Base-by-base conservation (phyloP, 2,888 invertebrate genomes). In the Gibbula magus region DNA sequence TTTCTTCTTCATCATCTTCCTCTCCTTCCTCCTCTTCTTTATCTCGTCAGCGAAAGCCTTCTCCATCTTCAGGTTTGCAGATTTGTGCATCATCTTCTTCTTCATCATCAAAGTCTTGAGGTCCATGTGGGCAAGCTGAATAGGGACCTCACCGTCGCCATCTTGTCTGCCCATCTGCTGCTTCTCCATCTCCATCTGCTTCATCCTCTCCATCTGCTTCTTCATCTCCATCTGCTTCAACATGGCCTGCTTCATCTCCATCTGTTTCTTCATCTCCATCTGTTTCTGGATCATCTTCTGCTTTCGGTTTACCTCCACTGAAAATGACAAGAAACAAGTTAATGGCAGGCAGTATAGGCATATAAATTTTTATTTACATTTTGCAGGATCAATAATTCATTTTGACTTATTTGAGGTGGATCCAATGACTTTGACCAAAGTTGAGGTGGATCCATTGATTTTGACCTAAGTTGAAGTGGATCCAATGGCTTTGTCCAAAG, bases 201-300 rank as follows among this genome's bases (percentile, higher is more conserved):
- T 84, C 45, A 45, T 45, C 45, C 5, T 80, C 83, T 83, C 82
- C 56, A 45, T 73, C 79, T 83, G 82, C 45, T 84, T 83, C 39
- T 80, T 81, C 77, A 80, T 77, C 53, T 75, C 39, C 51, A 81
- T 78, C 52, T 84, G 78, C 79, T 78, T 35, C 75, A 56, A 35
- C 84, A 84, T 82, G 18, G 45, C 22, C 56, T 81, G 79, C 70
- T 79, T 82, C 51, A 73, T 56, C 79, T 80, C 75, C 81, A 82
- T 79, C n/a, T 81, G 76, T 61, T 82, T 73, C 80, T 77, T 78
- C 76, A 51, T 45, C 81, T 77, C 79, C 75, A 45, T 35, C 54
- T 83, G 79, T 75, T 83, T 83, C 70, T 81, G 75, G 87, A 82
- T 53, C 89, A 89, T 77, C 83, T 84, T 70, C 85, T 80, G 53